phyloP scores from a whole-genome alignment of 2,888 invertebrate genomes.

The Nephrotoma guestfalica region DNA sequence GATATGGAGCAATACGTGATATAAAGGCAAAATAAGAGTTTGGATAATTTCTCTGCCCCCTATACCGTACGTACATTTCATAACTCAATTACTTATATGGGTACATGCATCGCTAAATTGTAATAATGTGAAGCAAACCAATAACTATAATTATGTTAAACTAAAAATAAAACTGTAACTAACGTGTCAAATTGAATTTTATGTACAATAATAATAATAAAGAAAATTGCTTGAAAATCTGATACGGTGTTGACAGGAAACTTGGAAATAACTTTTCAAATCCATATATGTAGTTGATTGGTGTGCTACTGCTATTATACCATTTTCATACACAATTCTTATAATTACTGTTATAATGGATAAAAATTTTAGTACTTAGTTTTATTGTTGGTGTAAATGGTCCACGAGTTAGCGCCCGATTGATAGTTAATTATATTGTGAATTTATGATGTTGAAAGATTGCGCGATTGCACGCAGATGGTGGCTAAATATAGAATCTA shows the following conservation, averaged over 20 bases:
- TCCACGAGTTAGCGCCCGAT: background rate
- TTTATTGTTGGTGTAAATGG: background rate
- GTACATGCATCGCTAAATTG: background rate
- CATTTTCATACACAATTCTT: background rate
- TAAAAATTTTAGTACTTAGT: background rate
- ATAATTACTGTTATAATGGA: background rate
- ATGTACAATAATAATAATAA: background rate
- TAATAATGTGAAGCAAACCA: background rate
- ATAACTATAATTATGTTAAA: background rate
- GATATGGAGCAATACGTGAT: background rate
- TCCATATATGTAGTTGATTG: background rate
- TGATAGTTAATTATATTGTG: background rate
- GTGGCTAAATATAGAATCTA: background rate
- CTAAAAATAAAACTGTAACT: background rate
- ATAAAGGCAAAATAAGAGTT: background rate
- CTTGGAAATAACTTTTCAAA: background rate
- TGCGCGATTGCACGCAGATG: background rate
- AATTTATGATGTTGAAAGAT: background rate
- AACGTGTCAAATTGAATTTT: background rate
- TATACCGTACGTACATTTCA: background rate
- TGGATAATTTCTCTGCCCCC: background rate
- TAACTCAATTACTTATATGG: background rate
- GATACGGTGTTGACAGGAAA: background rate
- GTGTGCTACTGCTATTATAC: background rate
- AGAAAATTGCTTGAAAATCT: background rate